Percentiles rank a stretch among this genome's conserved stretches.
phyloP scores from a whole-genome alignment of 1,140 invertebrate species.

The Caligus rogercresseyi region DNA sequence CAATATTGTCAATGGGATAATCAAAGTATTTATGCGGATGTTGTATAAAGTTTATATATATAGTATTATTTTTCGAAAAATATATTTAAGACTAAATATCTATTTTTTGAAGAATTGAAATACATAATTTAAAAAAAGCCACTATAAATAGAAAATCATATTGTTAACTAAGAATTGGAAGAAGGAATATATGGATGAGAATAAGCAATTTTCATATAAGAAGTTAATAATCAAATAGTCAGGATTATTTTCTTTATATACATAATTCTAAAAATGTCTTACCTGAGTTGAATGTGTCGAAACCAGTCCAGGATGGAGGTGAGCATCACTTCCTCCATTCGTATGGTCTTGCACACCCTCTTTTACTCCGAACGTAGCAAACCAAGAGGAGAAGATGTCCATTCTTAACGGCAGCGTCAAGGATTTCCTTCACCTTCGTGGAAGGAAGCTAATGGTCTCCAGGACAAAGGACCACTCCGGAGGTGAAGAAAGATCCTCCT shows the following conservation, averaged over 20 bases:
- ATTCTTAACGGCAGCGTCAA: background rate
- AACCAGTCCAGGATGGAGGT: background rate
- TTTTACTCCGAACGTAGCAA: background rate
- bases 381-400: background rate
- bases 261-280: background rate
- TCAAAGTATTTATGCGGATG: too few species aligned
- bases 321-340: background rate
- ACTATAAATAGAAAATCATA: too few species aligned
- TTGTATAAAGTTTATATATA: too few species aligned
- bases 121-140: too few species aligned
- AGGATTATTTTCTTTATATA: too few species aligned
- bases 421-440: background rate
- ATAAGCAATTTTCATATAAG: too few species aligned
- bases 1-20: too few species aligned
- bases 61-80: too few species aligned
- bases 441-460: background rate
- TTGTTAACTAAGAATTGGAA: too few species aligned
- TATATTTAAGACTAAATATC: too few species aligned
- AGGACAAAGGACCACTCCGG: background rate
- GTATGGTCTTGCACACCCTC: background rate
- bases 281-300: background rate
- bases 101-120: too few species aligned
- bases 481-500: background rate
- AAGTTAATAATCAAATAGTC: background rate
- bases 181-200: too few species aligned